A percentile compares a stretch with the other conserved stretches of the same genome.
Evolutionary conservation across 2,113 vertebrate genomes (phyloP).

Genomic region (Semicossyphus pulcher): DNA sequence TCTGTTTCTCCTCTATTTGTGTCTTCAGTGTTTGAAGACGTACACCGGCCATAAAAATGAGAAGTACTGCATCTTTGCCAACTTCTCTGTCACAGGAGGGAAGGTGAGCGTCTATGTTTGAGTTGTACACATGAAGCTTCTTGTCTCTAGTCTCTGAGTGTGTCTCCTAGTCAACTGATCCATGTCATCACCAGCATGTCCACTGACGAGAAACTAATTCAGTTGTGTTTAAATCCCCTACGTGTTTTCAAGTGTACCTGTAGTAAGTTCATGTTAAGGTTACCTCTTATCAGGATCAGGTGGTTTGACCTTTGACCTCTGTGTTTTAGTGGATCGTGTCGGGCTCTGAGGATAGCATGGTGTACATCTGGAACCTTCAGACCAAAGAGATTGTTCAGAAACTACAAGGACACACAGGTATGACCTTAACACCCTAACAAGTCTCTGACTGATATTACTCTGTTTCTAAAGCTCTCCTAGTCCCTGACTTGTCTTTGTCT

Average conservation of each 20-base stretch:
- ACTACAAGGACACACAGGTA: slow-evolving; percentile 98
- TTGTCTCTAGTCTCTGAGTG: neutral
- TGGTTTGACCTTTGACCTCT: neutral
- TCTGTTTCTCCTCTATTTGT: neutral
- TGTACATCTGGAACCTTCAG: slow-evolving; percentile 99
- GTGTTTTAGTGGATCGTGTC: slow-evolving; percentile 96
- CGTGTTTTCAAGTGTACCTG: too few species aligned
- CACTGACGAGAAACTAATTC: too few species aligned
- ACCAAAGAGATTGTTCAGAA: slow-evolving; percentile 99
- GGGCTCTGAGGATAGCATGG: slow-evolving; percentile 97
- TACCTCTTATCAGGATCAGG: neutral
- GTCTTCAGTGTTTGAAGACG: slow-evolving; percentile 96
- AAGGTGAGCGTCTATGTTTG: slow-evolving; percentile 86
- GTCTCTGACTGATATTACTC: too few species aligned
- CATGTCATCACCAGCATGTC: too few species aligned
- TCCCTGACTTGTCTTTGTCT: neutral
- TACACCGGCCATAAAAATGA: slow-evolving; percentile 99
- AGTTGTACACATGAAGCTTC: neutral
- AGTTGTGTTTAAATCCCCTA: too few species aligned
- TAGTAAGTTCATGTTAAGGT: too few species aligned
- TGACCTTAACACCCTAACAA: neutral
- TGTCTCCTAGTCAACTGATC: too few species aligned
- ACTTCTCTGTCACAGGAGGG: slow-evolving; percentile 97
- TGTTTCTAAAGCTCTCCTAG: slow-evolving; percentile 63
- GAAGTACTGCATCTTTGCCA: slow-evolving; percentile 99